A percentile compares a stretch with the other conserved stretches of the same genome.
Conservation (phyloP, 2,888 invertebrate genomes). For the Mactromeris polynyma region DNA sequence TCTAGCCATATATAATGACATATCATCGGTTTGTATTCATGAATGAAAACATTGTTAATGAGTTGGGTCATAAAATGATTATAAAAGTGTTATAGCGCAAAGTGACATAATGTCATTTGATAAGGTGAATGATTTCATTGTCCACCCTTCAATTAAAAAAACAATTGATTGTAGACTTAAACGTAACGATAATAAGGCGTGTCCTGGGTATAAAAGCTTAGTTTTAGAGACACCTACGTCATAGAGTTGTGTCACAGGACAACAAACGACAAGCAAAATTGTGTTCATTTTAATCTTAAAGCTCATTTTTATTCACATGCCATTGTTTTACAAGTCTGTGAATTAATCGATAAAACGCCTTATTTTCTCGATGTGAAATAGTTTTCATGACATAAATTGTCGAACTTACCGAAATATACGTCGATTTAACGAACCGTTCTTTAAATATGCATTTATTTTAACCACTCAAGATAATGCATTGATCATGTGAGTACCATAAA, state of each 20-base stretch:
- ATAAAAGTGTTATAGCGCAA: neutral
- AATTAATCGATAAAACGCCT: neutral
- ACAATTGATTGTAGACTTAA: neutral
- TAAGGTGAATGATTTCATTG: neutral
- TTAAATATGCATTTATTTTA: no score
- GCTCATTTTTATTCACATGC: neutral
- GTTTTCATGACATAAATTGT: neutral
- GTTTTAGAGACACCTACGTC: neutral
- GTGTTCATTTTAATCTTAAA: neutral
- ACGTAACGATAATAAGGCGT: neutral
- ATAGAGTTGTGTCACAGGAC: neutral
- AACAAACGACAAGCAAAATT: neutral
- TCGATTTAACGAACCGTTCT: neutral
- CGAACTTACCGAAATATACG: neutral
- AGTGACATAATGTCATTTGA: neutral
- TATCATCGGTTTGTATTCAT: neutral
- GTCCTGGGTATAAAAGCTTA: neutral
- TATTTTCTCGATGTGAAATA: neutral
- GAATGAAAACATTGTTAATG: neutral
- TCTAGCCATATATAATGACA: neutral
- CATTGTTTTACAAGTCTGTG: neutral
- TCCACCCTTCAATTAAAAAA: neutral
- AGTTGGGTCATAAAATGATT: neutral
- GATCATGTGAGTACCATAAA: no score
- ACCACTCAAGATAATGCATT: no score